A percentile compares a stretch with the other conserved stretches of the same genome.
Evolutionary conservation across 64 coral and sea anemone genomes (phyloP).

Genomic region (Actinia tenebrosa): DNA sequence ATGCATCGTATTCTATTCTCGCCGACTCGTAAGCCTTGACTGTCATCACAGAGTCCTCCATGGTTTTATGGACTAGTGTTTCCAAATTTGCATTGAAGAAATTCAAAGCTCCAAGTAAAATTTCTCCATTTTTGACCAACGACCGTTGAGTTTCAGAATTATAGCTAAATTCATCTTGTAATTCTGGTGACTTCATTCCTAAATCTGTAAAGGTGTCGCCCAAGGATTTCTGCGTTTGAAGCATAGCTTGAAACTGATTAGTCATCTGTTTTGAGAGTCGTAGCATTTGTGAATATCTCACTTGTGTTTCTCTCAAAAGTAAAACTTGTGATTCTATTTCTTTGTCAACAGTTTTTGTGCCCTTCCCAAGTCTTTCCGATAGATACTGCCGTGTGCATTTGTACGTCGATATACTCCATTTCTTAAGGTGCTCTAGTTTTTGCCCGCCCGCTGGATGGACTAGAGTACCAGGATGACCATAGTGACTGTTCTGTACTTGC

Average conservation of each 20-base stretch:
- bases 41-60: constrained; percentile 94
- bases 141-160: constrained; percentile 94
- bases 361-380: constrained; percentile 97
- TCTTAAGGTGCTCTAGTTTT: constrained; percentile 90
- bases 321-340: constrained; percentile 95
- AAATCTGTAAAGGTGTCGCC: constrained; percentile 86
- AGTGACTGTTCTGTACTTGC: not conserved
- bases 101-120: constrained; percentile 86
- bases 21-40: constrained; percentile 89
- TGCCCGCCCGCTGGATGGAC: constrained; percentile 52
- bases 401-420: constrained; percentile 97
- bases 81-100: constrained; percentile 89
- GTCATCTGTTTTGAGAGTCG: constrained; percentile 88
- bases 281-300: constrained; percentile 73
- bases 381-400: constrained; percentile 94
- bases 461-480: constrained; percentile 25
- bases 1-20: constrained; percentile 98
- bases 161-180: constrained; percentile 93
- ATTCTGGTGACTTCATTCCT: constrained; percentile 94
- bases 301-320: constrained; percentile 85
- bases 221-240: constrained; percentile 81
- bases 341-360: constrained; percentile 93
- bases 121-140: constrained; percentile 90
- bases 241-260: constrained; percentile 83
- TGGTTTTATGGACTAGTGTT: constrained; percentile 91